A percentile compares a stretch with the other conserved stretches of the same genome.
phyloP scores from a whole-genome alignment of 1,140 invertebrate genomes.

The Heliconius himera region DNA sequence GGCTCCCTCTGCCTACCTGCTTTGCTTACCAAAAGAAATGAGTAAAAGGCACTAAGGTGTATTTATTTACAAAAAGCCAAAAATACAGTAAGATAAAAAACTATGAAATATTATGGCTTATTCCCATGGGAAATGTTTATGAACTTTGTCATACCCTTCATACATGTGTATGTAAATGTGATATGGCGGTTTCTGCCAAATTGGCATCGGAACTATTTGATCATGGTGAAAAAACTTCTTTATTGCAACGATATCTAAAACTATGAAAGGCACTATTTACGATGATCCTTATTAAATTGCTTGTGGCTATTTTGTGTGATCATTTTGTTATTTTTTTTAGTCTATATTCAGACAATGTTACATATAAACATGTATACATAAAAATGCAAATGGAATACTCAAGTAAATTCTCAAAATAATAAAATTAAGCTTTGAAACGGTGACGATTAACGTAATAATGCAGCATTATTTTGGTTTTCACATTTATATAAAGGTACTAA shows the following conservation, averaged over 20 bases:
- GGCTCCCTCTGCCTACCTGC: background rate
- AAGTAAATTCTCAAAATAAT: background rate
- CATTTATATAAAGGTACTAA: no score
- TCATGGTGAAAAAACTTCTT: conserved; percentile 4
- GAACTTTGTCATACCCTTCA: background rate
- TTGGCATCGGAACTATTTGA: conserved; percentile 28
- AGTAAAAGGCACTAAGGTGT: background rate
- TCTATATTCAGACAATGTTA: background rate
- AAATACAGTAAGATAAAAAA: background rate
- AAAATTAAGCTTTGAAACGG: background rate
- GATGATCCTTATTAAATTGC: background rate
- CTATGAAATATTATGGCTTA: background rate
- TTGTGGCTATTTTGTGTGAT: background rate
- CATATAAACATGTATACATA: background rate
- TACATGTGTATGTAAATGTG: background rate
- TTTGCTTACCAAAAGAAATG: background rate
- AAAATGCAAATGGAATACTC: background rate
- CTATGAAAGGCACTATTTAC: background rate
- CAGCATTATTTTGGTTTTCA: no score
- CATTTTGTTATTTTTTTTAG: background rate
- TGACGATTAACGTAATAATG: background rate
- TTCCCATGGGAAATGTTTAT: background rate
- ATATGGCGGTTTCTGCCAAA: conserved; percentile 28
- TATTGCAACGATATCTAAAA: conserved; percentile 6
- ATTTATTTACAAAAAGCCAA: background rate